Evolutionary conservation across 2,888 invertebrate genomes (phyloP).

Genomic region (Fragum sueziense): DNA sequence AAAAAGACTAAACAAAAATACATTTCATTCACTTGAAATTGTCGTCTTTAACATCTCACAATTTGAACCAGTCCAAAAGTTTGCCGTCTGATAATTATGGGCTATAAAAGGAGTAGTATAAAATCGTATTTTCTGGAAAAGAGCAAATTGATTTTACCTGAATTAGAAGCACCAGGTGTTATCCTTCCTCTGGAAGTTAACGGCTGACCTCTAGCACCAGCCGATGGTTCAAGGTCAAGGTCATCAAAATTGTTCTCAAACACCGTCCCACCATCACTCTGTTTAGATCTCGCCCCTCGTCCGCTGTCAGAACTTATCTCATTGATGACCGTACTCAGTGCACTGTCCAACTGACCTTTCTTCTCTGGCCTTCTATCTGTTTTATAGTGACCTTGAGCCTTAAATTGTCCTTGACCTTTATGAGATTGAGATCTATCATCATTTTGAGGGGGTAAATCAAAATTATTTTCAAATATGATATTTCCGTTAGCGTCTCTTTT

Average conservation of each 20-base stretch:
- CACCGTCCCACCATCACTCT: not conserved
- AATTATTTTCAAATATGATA: conserved; percentile 18
- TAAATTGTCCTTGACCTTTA: not conserved
- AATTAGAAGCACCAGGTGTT: not conserved
- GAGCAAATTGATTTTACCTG: no score
- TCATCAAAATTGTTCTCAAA: conserved; percentile 31
- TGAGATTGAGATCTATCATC: not conserved
- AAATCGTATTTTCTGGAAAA: no score
- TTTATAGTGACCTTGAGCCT: not conserved
- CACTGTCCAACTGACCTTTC: conserved; percentile 5
- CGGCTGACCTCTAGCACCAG: not conserved
- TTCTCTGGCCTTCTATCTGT: not conserved
- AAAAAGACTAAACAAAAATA: no score
- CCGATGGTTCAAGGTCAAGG: conserved; percentile 3
- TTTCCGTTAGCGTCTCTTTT: conserved; percentile 4
- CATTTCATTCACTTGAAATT: no score
- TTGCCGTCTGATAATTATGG: no score
- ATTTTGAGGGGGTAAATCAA: not conserved
- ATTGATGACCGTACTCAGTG: conserved; percentile 1
- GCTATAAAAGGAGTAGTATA: no score
- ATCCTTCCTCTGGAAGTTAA: not conserved
- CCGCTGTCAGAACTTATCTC: not conserved
- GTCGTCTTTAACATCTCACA: no score
- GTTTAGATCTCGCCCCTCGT: not conserved
- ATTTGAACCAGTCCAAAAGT: no score